phyloP scores from a whole-genome alignment of 2,888 invertebrate genomes.

The Mesorhabditis spiculigera region DNA sequence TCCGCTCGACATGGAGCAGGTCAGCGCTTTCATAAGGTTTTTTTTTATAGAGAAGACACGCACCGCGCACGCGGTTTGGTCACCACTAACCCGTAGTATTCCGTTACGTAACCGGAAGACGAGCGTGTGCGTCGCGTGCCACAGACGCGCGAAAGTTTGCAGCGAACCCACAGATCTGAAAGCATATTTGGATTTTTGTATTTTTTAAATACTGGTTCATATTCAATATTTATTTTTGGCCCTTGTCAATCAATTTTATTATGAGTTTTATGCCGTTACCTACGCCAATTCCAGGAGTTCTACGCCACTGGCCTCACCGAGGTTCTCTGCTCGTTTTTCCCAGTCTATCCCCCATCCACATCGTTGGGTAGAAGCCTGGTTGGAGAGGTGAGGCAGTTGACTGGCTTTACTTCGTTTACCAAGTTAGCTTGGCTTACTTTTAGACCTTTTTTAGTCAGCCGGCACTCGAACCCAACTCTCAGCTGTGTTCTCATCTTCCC shows the following conservation, averaged over 20 bases:
- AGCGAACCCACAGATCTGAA: too few relatives aligned
- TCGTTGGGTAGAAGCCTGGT: background rate
- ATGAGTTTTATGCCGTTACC: background rate
- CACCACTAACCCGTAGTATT: too few relatives aligned
- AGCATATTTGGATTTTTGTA: too few relatives aligned
- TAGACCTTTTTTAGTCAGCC: background rate
- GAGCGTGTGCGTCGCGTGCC: too few relatives aligned
- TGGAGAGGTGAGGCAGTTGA: background rate
- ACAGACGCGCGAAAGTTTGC: too few relatives aligned
- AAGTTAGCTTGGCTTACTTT: background rate
- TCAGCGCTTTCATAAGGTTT: background rate
- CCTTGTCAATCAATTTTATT: too few relatives aligned
- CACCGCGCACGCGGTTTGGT: too few relatives aligned
- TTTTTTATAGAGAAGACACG: too few relatives aligned
- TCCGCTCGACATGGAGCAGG: background rate
- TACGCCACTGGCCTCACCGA: slow-evolving; percentile 3
- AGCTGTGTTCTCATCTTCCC: background rate
- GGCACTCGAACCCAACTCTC: background rate
- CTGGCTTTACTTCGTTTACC: too few relatives aligned
- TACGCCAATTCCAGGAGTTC: background rate
- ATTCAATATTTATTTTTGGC: too few relatives aligned
- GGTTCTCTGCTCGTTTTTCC: slow-evolving; percentile 1
- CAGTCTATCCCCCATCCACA: background rate
- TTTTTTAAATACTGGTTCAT: too few relatives aligned
- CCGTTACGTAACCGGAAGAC: too few relatives aligned